Percentiles rank a stretch among this genome's conserved stretches.
Evolutionary conservation across 2,113 vertebrate genomes (phyloP).

Genomic region (Mus spicilegus): DNA sequence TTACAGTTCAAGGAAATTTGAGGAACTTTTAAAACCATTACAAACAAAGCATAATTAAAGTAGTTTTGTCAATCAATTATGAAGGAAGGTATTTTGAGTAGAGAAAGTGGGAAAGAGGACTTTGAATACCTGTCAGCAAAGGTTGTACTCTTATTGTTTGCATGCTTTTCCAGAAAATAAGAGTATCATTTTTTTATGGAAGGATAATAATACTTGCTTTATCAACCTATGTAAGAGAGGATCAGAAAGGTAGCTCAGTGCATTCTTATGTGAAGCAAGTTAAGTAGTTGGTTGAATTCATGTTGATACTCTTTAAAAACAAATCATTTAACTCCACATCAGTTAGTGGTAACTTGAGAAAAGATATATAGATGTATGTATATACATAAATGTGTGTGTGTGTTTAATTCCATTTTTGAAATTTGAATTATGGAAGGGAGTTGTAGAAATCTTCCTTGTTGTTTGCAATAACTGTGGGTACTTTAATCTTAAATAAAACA

Average conservation of each 20-base stretch:
- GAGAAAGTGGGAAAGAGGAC: neutral
- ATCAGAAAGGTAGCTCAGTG: conserved; percentile 59
- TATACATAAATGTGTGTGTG: neutral
- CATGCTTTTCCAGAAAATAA: neutral
- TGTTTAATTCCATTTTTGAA: conserved; percentile 60
- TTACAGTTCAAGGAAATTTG: neutral
- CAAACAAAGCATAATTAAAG: neutral
- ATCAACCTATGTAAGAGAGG: too few species aligned
- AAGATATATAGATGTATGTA: conserved; percentile 66
- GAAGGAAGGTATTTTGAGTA: neutral
- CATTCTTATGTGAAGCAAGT: conserved; percentile 71
- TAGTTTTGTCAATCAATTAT: neutral
- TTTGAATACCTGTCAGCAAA: neutral
- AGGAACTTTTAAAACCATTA: neutral
- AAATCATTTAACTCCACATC: conserved; percentile 61
- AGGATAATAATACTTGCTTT: neutral
- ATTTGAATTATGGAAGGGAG: conserved; percentile 75
- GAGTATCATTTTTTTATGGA: neutral
- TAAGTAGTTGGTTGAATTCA: conserved; percentile 62
- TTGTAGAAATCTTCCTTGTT: conserved; percentile 42
- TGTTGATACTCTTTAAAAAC: conserved; percentile 31
- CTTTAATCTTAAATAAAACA: conserved; percentile 45
- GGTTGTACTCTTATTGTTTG: neutral
- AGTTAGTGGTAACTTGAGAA: conserved; percentile 70
- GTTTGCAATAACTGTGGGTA: conserved; percentile 17